A percentile compares a stretch with the other conserved stretches of the same genome.
phyloP scores from a whole-genome alignment of 2,113 vertebrate species.

The Phalacrocorax brasilianus region DNA sequence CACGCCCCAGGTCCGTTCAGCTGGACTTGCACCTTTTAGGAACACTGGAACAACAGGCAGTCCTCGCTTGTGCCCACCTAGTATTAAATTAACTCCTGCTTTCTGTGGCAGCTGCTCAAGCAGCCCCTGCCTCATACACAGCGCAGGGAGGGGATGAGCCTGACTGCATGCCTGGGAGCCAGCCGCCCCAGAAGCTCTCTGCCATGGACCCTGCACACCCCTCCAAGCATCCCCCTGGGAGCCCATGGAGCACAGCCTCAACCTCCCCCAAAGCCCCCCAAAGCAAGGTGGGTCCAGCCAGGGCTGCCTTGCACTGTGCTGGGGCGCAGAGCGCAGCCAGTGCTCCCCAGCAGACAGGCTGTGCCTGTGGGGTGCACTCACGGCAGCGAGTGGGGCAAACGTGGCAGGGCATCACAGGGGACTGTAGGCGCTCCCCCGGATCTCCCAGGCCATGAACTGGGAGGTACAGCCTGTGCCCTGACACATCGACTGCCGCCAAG shows the following conservation, averaged over 20 bases:
- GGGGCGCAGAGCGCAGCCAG: background rate
- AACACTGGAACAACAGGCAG: background rate
- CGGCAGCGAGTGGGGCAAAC: background rate
- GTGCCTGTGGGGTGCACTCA: fast-evolving
- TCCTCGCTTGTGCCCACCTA: background rate
- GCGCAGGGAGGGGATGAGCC: background rate
- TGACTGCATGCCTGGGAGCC: background rate
- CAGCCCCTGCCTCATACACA: background rate
- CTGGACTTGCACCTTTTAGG: background rate
- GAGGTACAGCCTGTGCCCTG: background rate
- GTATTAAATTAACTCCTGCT: background rate
- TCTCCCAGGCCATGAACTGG: background rate
- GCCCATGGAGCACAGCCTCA: background rate
- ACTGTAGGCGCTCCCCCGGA: background rate
- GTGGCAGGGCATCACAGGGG: background rate
- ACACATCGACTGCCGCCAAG: background rate
- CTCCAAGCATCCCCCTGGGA: background rate
- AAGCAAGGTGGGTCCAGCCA: background rate
- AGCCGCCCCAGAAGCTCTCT: background rate
- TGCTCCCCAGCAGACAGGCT: background rate
- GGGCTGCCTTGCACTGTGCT: background rate
- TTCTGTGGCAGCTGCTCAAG: background rate
- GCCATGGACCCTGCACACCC: fast-evolving
- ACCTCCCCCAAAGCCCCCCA: background rate
- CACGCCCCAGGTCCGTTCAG: background rate